Evolutionary conservation across 53 echinoderm and acorn worm genomes (phyloP).

Genomic region (Crossaster papposus): DNA sequence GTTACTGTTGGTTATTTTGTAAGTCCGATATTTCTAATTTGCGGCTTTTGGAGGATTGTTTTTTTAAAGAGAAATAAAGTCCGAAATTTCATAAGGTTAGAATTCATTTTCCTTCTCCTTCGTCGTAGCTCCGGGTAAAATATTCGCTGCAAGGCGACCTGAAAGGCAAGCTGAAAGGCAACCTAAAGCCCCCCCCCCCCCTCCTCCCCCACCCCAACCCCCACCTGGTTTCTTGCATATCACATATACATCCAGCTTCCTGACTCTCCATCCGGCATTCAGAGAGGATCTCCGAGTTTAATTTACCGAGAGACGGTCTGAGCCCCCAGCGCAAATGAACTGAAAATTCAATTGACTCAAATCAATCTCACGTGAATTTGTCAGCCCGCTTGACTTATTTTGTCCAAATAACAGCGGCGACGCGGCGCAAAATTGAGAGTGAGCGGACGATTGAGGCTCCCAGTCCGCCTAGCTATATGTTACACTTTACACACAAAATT

Average conservation of each 20-base stretch:
- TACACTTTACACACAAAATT: background rate
- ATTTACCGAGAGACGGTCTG: constrained; percentile 1
- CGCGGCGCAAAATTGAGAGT: background rate
- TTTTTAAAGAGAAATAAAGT: too few relatives aligned
- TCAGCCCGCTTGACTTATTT: background rate
- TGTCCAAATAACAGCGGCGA: background rate
- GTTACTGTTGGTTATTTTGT: too few relatives aligned
- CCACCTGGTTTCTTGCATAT: background rate
- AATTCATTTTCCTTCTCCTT: too few relatives aligned
- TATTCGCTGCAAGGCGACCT: too few relatives aligned
- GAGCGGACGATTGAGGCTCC: background rate
- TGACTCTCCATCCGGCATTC: background rate
- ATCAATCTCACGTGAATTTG: constrained; percentile 21
- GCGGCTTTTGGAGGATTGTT: too few relatives aligned
- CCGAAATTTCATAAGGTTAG: too few relatives aligned
- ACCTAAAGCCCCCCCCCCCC: too few relatives aligned
- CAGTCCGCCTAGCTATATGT: background rate
- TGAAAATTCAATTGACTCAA: constrained; percentile 34
- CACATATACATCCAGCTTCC: background rate
- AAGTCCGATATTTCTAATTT: too few relatives aligned
- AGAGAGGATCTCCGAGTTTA: background rate
- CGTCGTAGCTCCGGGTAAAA: too few relatives aligned
- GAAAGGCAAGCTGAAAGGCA: too few relatives aligned
- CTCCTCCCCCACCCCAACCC: too few relatives aligned
- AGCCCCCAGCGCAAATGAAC: background rate